Evolutionary conservation across 2,113 vertebrate species (phyloP).

Genomic region (Oreotragus oreotragus): DNA sequence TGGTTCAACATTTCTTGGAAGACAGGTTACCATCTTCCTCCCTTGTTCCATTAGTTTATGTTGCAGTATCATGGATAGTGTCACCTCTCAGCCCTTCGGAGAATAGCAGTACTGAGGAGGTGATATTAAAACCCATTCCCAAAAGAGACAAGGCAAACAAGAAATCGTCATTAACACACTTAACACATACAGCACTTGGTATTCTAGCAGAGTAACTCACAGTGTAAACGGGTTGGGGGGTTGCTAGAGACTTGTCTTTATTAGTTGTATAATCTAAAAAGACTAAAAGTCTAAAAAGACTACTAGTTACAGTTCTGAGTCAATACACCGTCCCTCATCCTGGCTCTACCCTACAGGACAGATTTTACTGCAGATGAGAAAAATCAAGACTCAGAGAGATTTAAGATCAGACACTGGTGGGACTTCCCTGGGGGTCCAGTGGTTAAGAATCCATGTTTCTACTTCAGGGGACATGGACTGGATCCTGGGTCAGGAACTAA

Average conservation of each 20-base stretch:
- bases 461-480: not conserved
- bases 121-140: not conserved
- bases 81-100: not conserved
- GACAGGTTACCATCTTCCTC: not conserved
- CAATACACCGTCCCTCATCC: not conserved
- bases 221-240: not conserved
- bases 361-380: not conserved
- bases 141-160: conserved; percentile 3
- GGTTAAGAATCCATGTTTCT: not conserved
- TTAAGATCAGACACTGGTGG: not conserved
- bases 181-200: not conserved
- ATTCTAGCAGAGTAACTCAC: not conserved
- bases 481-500: not conserved
- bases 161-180: not conserved
- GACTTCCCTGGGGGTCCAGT: not conserved
- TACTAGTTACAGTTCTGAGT: not conserved
- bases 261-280: not conserved
- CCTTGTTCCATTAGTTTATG: not conserved
- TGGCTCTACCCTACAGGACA: not conserved
- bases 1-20: not conserved
- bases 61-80: not conserved
- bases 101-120: not conserved
- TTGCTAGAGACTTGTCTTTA: not conserved
- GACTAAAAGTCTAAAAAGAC: no score
- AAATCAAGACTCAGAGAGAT: not conserved